Evolutionary conservation across 2,888 invertebrate species (phyloP).

Genomic region (Folsomia manolachei): DNA sequence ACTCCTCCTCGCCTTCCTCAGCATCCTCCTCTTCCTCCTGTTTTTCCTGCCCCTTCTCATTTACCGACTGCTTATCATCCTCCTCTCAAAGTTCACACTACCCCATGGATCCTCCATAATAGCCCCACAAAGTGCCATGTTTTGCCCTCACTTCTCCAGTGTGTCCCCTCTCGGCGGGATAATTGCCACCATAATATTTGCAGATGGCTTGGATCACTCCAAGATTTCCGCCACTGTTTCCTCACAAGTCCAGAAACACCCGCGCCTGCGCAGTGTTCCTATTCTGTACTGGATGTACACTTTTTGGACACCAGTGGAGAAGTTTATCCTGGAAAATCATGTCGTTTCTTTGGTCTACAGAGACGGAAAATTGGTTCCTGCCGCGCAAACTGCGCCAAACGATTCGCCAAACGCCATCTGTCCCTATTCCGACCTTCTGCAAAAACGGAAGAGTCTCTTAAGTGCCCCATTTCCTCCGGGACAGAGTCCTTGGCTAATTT

Average conservation of each 20-base stretch:
- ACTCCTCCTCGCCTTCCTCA: no score
- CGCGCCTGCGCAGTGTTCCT: neutral
- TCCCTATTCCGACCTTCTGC: neutral
- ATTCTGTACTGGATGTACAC: neutral
- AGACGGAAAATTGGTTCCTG: neutral
- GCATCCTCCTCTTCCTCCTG: no score
- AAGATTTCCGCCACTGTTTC: neutral
- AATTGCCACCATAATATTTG: neutral
- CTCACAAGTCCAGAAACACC: neutral
- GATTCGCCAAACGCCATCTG: neutral
- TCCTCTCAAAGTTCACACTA: no score
- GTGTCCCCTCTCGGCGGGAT: no score
- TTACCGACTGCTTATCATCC: no score
- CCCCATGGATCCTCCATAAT: no score
- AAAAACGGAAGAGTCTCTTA: neutral
- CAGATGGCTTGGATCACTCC: neutral
- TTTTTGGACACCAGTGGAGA: neutral
- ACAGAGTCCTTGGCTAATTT: neutral
- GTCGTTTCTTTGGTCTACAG: neutral
- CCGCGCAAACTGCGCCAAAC: neutral
- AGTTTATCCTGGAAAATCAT: neutral
- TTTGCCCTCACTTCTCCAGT: no score
- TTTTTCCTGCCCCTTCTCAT: no score
- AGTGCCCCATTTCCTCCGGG: neutral
- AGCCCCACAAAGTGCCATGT: no score